A percentile compares a stretch with the other conserved stretches of the same genome.
phyloP scores from a whole-genome alignment of 2,888 invertebrate species.

The Chorisops tibialis region DNA sequence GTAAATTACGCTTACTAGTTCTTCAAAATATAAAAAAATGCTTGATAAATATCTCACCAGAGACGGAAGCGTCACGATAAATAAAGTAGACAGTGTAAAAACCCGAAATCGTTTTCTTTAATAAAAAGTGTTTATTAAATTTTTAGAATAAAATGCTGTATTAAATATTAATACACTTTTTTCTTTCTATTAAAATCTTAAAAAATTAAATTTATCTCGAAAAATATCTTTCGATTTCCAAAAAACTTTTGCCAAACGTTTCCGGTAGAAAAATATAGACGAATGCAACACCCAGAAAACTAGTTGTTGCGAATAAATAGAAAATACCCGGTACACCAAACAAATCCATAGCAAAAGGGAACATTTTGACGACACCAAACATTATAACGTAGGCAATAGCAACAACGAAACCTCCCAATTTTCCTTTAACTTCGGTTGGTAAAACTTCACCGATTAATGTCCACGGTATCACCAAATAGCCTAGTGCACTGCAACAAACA shows the following conservation, averaged over 20 bases:
- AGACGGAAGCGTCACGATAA: too few species aligned
- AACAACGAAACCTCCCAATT: constrained; percentile 55
- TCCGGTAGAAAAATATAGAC: constrained; percentile 57
- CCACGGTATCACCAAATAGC: constrained; percentile 60
- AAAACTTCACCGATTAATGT: constrained; percentile 52
- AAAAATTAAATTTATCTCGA: constrained; percentile 23
- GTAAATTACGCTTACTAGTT: too few species aligned
- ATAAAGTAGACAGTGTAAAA: too few species aligned
- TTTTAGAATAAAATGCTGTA: neutral
- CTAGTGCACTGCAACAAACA: constrained; percentile 56
- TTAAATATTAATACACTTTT: constrained; percentile 23
- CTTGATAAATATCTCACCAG: too few species aligned
- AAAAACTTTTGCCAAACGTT: constrained; percentile 57
- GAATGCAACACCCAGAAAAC: constrained; percentile 52
- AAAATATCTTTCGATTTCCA: constrained; percentile 56
- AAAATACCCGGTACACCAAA: constrained; percentile 53
- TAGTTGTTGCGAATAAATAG: constrained; percentile 52
- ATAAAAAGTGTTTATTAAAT: neutral
- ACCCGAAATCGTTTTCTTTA: neutral
- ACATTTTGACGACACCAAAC: constrained; percentile 56
- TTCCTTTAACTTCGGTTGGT: constrained; percentile 49
- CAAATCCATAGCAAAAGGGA: constrained; percentile 52
- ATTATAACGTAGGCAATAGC: constrained; percentile 57
- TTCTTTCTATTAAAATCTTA: neutral
- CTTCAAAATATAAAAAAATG: too few species aligned